These are phyloP conservation scores for Molanna angustata DNA, from an alignment of 2,888 invertebrate genomes.

Conservation along the genomic window DNA sequence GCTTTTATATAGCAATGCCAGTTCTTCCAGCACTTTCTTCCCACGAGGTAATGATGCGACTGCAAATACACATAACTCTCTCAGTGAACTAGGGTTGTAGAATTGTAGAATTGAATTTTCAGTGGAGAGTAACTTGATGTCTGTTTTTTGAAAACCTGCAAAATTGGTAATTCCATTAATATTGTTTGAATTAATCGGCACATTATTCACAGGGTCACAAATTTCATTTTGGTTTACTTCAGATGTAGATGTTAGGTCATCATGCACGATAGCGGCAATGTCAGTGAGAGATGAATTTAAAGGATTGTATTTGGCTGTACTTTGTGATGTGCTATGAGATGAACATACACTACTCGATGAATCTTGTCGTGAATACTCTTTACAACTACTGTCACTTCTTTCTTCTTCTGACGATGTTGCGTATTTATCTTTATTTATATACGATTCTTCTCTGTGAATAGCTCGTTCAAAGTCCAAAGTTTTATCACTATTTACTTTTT, in stretches of 20 bases:
- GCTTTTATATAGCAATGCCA: constrained; percentile 61
- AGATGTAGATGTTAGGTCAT: constrained; percentile 38
- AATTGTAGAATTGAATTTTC: too few relatives aligned
- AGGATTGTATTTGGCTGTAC: constrained; percentile 68
- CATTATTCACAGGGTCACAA: constrained; percentile 4
- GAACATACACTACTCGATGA: constrained; percentile 62
- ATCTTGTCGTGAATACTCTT: constrained; percentile 49
- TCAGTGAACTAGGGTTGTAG: constrained; percentile 42
- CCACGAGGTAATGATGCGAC: constrained; percentile 69
- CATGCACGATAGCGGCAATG: constrained; percentile 55
- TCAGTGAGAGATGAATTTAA: constrained; percentile 59
- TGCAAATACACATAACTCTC: constrained; percentile 63
- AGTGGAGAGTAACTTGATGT: not conserved
- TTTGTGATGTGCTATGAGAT: constrained; percentile 59
- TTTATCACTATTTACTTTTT: constrained; percentile 22
- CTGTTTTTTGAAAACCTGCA: constrained; percentile 37
- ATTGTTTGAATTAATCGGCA: constrained; percentile 34
- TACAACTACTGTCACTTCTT: constrained; percentile 18
- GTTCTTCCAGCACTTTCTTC: constrained; percentile 63
- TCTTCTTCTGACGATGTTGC: constrained; percentile 20
- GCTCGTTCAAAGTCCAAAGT: constrained; percentile 30
- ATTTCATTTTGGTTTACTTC: constrained; percentile 37
- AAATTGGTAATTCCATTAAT: constrained; percentile 50
- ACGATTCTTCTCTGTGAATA: not conserved
- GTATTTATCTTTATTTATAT: not conserved